Base-by-base conservation (phyloP, 2,888 invertebrate genomes). In the Xestia c-nigrum region DNA sequence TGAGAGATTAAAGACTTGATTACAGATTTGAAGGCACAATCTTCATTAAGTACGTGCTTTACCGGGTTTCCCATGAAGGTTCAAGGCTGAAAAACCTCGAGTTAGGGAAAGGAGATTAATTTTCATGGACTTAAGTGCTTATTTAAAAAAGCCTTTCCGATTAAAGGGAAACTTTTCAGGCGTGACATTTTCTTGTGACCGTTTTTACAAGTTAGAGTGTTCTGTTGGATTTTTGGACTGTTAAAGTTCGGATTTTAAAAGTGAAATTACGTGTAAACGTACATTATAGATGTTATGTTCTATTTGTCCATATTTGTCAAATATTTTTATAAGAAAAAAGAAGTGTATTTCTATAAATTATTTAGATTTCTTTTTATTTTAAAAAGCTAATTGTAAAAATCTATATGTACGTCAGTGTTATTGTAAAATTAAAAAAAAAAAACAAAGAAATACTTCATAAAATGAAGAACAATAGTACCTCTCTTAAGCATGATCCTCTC, bases 1-100 rank as follows among this genome's bases (percentile, higher is more conserved):
- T 61, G 12, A 38, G 71, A 86, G 81, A 84, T 88, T 81, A 87
- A 76, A 86, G 24, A 75, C 77, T 78, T 79, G 81, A 87, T 87
- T 78, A 77, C 69, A 74, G 64, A 84, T 79, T 78, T 76, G 67
- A 76, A 71, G 61, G 66, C 68, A 64, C 69, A 84, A 86, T 87
- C 55, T 86, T 72, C 78, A 86, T 86, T 86, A 80, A 86, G 78
- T 83, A 80, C 86, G 74, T 75, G 64, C 70, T 81, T 78, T 61
- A 67, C 66, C 43, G 57, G 31, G 65, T 76, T 73, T 73, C 57
- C 72, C 46, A 78, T 70, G 65, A 74, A 66, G 59, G 55, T 83
- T 72, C 63, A 86, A 74, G 84, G 86, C 64, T 83, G 57, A 78
- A 70, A 66, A 85, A 74, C 40, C 43, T 31, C n/a, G 21, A 59